phyloP scores from a whole-genome alignment of 2,113 vertebrate genomes.

The Menura novaehollandiae region DNA sequence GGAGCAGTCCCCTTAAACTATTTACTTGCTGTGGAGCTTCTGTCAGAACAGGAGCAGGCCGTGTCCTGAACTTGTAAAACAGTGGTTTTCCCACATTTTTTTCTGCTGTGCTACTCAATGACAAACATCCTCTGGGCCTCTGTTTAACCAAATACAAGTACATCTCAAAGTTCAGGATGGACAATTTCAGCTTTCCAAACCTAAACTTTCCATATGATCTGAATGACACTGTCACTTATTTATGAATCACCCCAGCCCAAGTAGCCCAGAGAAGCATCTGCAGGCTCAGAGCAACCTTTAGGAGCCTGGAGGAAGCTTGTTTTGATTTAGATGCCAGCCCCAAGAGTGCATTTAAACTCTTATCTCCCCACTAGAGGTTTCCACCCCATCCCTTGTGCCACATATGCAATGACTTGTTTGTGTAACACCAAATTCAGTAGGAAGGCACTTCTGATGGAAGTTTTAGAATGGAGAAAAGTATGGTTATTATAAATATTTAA shows the following conservation, averaged over 20 bases:
- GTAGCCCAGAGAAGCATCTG: neutral
- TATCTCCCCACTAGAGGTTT: neutral
- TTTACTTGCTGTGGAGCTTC: neutral
- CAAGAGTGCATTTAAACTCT: neutral
- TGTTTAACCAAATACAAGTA: neutral
- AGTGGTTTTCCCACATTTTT: neutral
- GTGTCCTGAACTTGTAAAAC: neutral
- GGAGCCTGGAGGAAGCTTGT: neutral
- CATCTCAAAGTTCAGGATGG: neutral
- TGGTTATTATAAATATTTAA: neutral
- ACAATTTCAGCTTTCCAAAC: neutral
- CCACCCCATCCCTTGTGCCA: neutral
- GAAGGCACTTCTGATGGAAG: neutral
- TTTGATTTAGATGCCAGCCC: neutral
- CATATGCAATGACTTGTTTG: neutral
- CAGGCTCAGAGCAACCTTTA: neutral
- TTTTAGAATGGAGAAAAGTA: neutral
- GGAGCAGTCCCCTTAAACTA: neutral
- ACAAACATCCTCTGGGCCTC: neutral
- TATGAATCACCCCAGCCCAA: accelerated
- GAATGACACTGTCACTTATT: neutral
- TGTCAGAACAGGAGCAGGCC: neutral
- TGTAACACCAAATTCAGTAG: neutral
- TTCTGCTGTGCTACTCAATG: neutral
- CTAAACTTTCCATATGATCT: neutral